These are phyloP conservation scores for Eunapius fragilis DNA, from an alignment of 37 sponge, comb jelly and placozoan genomes.

Conservation along the genomic window DNA sequence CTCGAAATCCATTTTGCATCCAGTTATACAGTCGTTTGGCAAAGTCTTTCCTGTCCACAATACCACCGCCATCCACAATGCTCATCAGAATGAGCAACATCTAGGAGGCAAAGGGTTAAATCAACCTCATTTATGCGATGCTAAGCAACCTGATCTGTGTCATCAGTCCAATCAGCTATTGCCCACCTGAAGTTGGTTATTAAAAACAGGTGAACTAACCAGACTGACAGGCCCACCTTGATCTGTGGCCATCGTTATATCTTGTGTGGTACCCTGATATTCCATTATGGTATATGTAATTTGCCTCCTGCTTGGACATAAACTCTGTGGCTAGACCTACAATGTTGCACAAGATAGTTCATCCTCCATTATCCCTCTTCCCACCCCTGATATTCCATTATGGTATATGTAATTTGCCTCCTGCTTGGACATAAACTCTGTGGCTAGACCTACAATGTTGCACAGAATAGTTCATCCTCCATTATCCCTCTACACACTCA, in stretches of 20 bases:
- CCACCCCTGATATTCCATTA: conserved; percentile 59
- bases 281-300: conserved; percentile 56
- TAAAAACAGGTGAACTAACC: too few species aligned
- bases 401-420: conserved; percentile 49
- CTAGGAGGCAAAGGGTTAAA: conserved; percentile 80
- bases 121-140: background rate
- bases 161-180: conserved; percentile 93
- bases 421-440: background rate
- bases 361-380: too few species aligned
- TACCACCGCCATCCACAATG: conserved; percentile 60
- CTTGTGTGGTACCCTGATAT: conserved; percentile 64
- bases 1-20: conserved; percentile 72
- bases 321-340: conserved; percentile 94
- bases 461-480: too few species aligned
- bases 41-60: conserved; percentile 71
- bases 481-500: background rate
- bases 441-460: background rate
- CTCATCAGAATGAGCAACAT: too few species aligned
- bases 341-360: too few species aligned
- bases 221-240: conserved; percentile 38
- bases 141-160: conserved; percentile 81
- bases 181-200: conserved; percentile 80
- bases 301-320: conserved; percentile 57
- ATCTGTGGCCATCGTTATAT: conserved; percentile 77
- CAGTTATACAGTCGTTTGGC: conserved; percentile 73